Conservation (phyloP, 2,113 vertebrate genomes). For the Phaethornis superciliosus region DNA sequence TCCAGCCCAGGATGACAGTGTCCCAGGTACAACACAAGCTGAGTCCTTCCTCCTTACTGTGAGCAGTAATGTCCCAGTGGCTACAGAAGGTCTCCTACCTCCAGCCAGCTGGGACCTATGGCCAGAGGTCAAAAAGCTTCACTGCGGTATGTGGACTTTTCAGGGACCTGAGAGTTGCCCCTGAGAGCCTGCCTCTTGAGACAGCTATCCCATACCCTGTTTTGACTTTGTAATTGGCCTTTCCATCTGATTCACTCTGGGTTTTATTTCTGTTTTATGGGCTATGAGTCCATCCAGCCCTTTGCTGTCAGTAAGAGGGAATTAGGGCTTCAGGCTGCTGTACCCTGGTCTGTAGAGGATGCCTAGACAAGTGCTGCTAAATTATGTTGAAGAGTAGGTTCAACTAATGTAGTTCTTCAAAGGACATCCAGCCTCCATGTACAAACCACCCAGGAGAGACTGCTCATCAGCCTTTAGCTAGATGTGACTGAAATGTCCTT, state of each 20-base stretch:
- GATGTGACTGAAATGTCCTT: neutral
- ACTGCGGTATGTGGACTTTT: neutral
- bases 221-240: neutral
- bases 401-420: neutral
- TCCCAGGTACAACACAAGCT: neutral
- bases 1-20: neutral
- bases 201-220: neutral
- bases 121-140: neutral
- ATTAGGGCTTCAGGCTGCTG: neutral
- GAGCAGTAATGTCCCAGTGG: fast-evolving
- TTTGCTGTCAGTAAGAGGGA: neutral
- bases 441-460: neutral
- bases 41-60: neutral
- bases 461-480: neutral
- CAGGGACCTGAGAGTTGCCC: neutral
- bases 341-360: neutral
- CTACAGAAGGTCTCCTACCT: fast-evolving
- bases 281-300: neutral
- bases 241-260: neutral
- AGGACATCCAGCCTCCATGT: neutral
- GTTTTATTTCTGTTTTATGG: neutral
- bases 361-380: neutral
- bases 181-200: fast-evolving
- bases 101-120: neutral
- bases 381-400: neutral